phyloP scores from a whole-genome alignment of 2,113 vertebrate genomes.

The Orthochromis malagaraziensis region DNA sequence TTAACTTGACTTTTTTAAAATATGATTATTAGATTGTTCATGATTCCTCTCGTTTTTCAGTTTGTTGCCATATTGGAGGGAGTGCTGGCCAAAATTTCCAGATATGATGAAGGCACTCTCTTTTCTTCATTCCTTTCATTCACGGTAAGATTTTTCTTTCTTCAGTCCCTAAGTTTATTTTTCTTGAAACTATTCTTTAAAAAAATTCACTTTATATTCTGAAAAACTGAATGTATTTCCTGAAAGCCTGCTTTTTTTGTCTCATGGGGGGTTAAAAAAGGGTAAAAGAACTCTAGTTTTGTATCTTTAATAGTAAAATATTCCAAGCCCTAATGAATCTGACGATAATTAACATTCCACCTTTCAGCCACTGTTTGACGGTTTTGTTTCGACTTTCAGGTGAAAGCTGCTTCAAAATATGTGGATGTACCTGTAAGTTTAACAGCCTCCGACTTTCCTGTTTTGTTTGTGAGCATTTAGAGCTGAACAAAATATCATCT shows the following conservation, averaged over 20 bases:
- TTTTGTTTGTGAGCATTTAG: conserved; percentile 5
- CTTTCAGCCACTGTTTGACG: neutral
- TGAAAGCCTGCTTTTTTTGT: neutral
- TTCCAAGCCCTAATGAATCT: neutral
- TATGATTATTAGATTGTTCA: neutral
- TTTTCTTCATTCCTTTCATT: conserved; percentile 99
- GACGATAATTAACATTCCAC: neutral
- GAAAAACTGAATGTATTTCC: neutral
- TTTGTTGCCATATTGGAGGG: conserved; percentile 96
- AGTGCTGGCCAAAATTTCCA: conserved; percentile 95
- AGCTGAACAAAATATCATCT: neutral
- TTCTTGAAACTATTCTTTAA: neutral
- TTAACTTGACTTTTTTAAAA: neutral
- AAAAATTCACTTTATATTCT: neutral
- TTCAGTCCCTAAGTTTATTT: neutral
- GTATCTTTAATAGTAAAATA: neutral
- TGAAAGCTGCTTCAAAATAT: conserved; percentile 99
- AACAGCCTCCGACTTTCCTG: neutral
- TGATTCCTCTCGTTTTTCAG: conserved; percentile 53
- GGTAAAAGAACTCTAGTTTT: neutral
- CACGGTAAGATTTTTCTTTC: conserved; percentile 79
- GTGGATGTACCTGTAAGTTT: conserved; percentile 99
- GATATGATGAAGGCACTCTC: conserved; percentile 98
- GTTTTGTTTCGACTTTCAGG: conserved; percentile 75
- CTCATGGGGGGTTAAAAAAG: neutral